Conservation (phyloP, 2,888 invertebrate genomes). For the Eupsilia transversa region DNA sequence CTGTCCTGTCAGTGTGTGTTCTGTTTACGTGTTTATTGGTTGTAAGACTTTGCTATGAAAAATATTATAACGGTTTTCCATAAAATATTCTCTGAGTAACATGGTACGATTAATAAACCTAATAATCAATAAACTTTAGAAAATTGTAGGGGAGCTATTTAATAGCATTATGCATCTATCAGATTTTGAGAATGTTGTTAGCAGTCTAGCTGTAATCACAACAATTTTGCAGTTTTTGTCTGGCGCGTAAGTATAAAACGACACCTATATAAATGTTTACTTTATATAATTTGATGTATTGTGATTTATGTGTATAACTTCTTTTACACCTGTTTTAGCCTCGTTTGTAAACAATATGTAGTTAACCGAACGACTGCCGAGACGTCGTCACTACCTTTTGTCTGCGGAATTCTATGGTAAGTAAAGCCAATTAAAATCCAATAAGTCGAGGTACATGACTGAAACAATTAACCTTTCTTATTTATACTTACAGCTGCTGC, state of each 20-base stretch:
- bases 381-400: constrained; percentile 94
- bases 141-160: constrained; percentile 6
- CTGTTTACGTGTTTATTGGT: constrained; percentile 24
- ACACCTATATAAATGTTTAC: constrained; percentile 9
- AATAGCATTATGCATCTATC: constrained; percentile 71
- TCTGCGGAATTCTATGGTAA: constrained; percentile 94
- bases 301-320: constrained; percentile 23
- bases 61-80: constrained; percentile 24
- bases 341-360: constrained; percentile 94
- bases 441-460: constrained; percentile 19
- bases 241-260: constrained; percentile 93
- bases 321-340: constrained; percentile 87
- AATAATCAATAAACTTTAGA: constrained; percentile 19
- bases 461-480: constrained; percentile 37
- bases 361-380: constrained; percentile 94
- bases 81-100: constrained; percentile 14
- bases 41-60: background rate
- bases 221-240: constrained; percentile 96
- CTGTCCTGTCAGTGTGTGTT: constrained; percentile 17
- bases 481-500: constrained; percentile 91
- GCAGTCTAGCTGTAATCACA: constrained; percentile 92
- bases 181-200: constrained; percentile 75
- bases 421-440: constrained; percentile 72
- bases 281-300: constrained; percentile 9
- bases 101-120: constrained; percentile 27